Evolutionary conservation across 2,113 vertebrate species (phyloP).

Genomic region (Tragelaphus scriptus): DNA sequence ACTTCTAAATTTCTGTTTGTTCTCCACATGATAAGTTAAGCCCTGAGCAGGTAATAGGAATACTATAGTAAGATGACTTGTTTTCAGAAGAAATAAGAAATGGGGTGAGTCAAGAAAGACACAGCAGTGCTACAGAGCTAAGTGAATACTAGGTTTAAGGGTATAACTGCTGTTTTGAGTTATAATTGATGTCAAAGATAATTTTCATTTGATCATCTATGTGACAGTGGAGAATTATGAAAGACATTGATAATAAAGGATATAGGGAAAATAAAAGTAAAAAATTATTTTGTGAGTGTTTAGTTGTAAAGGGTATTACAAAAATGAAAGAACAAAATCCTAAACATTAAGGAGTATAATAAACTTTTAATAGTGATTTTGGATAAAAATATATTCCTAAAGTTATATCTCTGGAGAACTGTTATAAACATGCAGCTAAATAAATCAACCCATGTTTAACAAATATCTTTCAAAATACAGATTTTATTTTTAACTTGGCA

Average conservation of each 20-base stretch:
- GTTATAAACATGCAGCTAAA: constrained; percentile 57
- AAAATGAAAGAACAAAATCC: not conserved
- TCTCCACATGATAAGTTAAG: not conserved
- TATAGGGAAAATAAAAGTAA: not conserved
- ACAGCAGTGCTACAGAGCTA: not conserved
- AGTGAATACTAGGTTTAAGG: not conserved
- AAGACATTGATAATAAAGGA: not conserved
- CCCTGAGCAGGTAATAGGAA: not conserved
- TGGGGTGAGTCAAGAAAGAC: not conserved
- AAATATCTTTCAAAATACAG: constrained; percentile 57
- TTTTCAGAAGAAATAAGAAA: not conserved
- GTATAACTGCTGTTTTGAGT: not conserved
- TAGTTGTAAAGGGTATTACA: not conserved
- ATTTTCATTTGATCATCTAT: not conserved
- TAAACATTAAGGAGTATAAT: constrained; percentile 18
- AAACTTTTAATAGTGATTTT: constrained; percentile 34
- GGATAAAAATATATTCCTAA: constrained; percentile 56
- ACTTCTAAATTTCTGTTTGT: not conserved
- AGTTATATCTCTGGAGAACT: constrained; percentile 37
- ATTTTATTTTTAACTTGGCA: constrained; percentile 68
- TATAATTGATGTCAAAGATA: not conserved
- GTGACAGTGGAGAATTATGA: not conserved
- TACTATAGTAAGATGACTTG: not conserved
- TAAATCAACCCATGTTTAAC: constrained; percentile 64
- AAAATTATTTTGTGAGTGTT: not conserved